Evolutionary conservation across 2,888 invertebrate genomes (phyloP), one percentile per base, ranked within the genome.

Genomic region (Proisotoma minuta): DNA sequence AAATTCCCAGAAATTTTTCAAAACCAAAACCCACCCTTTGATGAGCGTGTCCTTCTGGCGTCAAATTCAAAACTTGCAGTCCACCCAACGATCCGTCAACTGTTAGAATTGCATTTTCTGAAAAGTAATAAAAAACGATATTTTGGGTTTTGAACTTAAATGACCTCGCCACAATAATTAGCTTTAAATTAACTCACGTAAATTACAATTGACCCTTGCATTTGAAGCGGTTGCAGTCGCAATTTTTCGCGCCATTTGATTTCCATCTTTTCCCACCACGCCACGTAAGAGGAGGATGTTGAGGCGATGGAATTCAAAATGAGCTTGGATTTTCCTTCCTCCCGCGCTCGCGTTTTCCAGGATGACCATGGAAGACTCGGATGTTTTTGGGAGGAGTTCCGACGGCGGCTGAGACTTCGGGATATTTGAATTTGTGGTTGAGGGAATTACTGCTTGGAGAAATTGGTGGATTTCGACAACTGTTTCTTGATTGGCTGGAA

Each of bases 181-280:
- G 34, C 34, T 5, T 15, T 23, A 26, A 34, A 10, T n/a, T 20
- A 71, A 76, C 75, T 81, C 76, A 79, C 89, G 87, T 51, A 91
- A 78, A 2, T 60, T 51, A 28, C 68, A 57, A 52, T 69, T 72
- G 5, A 73, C 72, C 43, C 66, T 62, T 1, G 95, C 94, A 77
- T 91, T 91, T 65, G 87, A 87, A 84, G 96, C 85, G 15, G 94
- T 95, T 20, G 94, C 91, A 0, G 95, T 96, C 62, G 94, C 94
- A 65, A 96, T 90, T 82, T 96, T 96, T 72, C 88, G 84, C 0
- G 90, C 92, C 28, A 86, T 82, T 54, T 87, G 78, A 69, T 81
- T 80, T 48, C 86, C 86, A 69, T 87, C 87, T 71, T 85, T 85
- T n/a, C 76, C 78, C 75, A 88, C 81, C 0, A 89, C 84, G 1